Conservation (phyloP, 2,797 vertebrate species). For the Brachyrhaphis roseni region DNA sequence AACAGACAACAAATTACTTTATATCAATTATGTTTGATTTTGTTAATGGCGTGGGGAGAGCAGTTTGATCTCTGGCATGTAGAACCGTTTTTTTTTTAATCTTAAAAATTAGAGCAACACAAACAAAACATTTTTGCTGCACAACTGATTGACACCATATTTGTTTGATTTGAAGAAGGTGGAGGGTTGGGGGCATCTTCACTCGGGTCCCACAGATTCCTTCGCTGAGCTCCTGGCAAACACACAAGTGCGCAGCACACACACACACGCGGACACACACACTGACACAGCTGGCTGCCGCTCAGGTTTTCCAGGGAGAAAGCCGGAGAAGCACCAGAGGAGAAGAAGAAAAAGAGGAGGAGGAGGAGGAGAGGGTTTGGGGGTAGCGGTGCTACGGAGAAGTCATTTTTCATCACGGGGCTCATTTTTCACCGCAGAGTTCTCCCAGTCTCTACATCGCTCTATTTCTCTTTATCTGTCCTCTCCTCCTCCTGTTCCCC, state of each 20-base stretch:
- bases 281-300: slow-evolving; percentile 93
- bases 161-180: no score
- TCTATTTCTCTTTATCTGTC: slow-evolving; percentile 75
- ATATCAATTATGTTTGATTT: no score
- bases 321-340: slow-evolving; percentile 81
- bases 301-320: slow-evolving; percentile 92
- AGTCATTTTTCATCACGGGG: slow-evolving; percentile 90
- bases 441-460: slow-evolving; percentile 75
- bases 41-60: no score
- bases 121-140: no score
- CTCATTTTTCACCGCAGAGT: slow-evolving; percentile 90
- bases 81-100: no score
- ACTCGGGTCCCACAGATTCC: slow-evolving; percentile 93
- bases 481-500: slow-evolving; percentile 68
- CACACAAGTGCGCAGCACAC: slow-evolving; percentile 86
- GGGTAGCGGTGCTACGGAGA: slow-evolving; percentile 70
- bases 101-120: no score
- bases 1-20: no score
- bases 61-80: no score
- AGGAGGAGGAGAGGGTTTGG: slow-evolving; percentile 16
- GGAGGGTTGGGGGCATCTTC: no score
- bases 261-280: slow-evolving; percentile 82
- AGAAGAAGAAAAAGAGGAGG: slow-evolving; percentile 64
- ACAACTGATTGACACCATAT: no score
- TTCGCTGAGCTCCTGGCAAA: slow-evolving; percentile 98